Conservation (phyloP, 2,113 vertebrate species). For the Globicephala melas region DNA sequence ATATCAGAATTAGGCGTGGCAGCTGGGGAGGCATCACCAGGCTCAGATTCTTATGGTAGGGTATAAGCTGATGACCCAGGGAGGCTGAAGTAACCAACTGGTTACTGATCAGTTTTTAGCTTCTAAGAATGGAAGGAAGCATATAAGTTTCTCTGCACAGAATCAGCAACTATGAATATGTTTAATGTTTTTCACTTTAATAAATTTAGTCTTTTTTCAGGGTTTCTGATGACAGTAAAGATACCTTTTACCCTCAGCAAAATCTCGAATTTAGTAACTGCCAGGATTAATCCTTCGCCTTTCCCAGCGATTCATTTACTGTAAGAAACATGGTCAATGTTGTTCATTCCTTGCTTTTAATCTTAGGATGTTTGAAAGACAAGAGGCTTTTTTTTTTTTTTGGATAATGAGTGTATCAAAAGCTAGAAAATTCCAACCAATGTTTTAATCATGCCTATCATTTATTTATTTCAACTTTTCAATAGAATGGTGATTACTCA, state of each 20-base stretch:
- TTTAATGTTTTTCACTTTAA: not conserved
- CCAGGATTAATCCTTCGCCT: not conserved
- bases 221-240: not conserved
- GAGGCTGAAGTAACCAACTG: not conserved
- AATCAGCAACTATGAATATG: not conserved
- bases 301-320: not conserved
- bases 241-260: not conserved
- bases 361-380: not conserved
- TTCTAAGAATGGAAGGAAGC: not conserved
- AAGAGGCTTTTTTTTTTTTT: not conserved
- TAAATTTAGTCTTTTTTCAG: not conserved
- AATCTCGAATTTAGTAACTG: not conserved
- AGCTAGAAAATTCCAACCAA: not conserved
- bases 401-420: not conserved
- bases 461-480: not conserved
- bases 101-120: not conserved
- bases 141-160: not conserved
- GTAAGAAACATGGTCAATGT: not conserved
- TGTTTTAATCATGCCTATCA: not conserved
- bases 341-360: not conserved
- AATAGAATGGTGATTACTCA: not conserved
- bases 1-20: not conserved
- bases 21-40: not conserved
- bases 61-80: not conserved
- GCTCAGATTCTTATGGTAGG: not conserved